phyloP scores from a whole-genome alignment of 2,113 vertebrate genomes.

The Platycercus adscitus region DNA sequence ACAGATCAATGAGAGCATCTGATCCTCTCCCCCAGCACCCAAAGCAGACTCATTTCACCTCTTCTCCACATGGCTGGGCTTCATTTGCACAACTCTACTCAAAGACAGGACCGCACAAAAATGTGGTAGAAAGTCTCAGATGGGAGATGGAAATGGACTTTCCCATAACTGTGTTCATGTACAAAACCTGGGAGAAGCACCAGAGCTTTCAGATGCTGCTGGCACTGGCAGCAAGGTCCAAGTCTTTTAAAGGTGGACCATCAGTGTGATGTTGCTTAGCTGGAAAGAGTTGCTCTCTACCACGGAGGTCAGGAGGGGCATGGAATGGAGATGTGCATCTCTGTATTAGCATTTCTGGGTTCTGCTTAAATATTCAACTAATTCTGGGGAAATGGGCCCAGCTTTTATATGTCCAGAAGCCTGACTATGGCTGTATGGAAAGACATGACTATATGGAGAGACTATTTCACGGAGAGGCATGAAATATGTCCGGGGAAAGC shows the following conservation, averaged over 20 bases:
- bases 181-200: background rate
- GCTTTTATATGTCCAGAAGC: background rate
- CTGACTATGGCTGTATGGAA: background rate
- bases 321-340: background rate
- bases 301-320: background rate
- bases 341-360: background rate
- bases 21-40: background rate
- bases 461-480: background rate
- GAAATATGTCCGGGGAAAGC: background rate
- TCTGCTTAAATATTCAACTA: background rate
- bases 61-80: background rate
- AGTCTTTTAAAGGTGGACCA: background rate
- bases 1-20: background rate
- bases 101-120: background rate
- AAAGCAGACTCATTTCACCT: background rate
- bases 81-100: background rate
- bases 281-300: background rate
- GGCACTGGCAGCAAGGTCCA: background rate
- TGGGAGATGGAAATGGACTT: background rate
- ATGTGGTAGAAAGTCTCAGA: background rate
- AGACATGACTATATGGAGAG: background rate
- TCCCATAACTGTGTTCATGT: accelerated
- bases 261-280: background rate
- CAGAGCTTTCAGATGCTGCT: background rate
- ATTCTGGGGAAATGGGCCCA: background rate